Conservation (phyloP, 2,113 vertebrate species). For the Etia nguti region DNA sequence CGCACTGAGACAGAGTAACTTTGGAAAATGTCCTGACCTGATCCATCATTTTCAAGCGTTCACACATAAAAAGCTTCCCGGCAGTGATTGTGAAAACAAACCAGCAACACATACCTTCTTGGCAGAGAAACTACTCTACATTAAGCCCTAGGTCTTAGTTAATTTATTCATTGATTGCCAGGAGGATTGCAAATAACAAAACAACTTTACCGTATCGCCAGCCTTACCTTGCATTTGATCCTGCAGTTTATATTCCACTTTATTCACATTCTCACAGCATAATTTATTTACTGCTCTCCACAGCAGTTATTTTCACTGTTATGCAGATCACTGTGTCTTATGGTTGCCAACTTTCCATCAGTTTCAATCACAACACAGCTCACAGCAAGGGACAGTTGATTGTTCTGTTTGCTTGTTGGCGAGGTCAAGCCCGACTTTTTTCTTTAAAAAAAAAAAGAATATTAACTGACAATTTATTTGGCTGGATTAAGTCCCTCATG, state of each 20-base stretch:
- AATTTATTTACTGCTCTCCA: background rate
- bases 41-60: background rate
- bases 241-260: background rate
- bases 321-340: background rate
- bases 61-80: background rate
- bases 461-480: fast-evolving
- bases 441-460: background rate
- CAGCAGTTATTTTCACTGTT: background rate
- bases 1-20: background rate
- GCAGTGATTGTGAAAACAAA: background rate
- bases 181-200: background rate
- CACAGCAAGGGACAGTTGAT: background rate
- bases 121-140: background rate
- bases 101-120: background rate
- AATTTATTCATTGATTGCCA: background rate
- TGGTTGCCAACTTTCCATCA: background rate
- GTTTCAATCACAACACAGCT: background rate
- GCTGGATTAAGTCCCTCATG: background rate
- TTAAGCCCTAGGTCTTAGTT: background rate
- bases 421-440: background rate
- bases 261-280: background rate
- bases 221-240: background rate
- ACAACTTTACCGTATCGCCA: background rate
- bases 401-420: background rate
- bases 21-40: background rate